A percentile compares a stretch with the other conserved stretches of the same genome.
Evolutionary conservation across 2,113 vertebrate genomes (phyloP).

Genomic region (Bufo bufo): DNA sequence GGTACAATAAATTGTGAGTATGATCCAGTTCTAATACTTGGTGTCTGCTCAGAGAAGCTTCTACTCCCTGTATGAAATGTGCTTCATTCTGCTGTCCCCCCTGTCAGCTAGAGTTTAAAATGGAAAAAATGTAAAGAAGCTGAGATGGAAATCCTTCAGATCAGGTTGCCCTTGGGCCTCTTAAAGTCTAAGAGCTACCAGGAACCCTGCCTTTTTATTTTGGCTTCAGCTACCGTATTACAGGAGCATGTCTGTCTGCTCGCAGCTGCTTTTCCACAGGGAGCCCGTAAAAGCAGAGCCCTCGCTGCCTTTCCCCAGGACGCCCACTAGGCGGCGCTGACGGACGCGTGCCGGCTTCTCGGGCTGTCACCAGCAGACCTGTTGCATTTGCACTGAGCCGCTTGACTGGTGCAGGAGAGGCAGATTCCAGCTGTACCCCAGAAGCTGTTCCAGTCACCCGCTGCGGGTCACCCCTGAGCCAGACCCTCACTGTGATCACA

Average conservation of each 20-base stretch:
- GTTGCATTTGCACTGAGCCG: conserved; percentile 49
- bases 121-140: conserved; percentile 42
- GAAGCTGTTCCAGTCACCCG: conserved; percentile 18
- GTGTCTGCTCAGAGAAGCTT: not conserved
- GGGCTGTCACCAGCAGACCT: conserved; percentile 37
- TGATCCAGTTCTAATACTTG: not conserved
- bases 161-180: conserved; percentile 56
- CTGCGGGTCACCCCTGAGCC: not conserved
- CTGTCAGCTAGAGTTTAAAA: conserved; percentile 47
- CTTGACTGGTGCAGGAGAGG: conserved; percentile 51
- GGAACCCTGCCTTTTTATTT: conserved; percentile 56
- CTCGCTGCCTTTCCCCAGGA: conserved; percentile 24
- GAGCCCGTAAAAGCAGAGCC: conserved; percentile 44
- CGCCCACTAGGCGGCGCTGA: conserved; percentile 43
- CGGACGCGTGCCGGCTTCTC: not conserved
- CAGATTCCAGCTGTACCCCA: conserved; percentile 38
- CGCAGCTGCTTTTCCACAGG: conserved; percentile 52
- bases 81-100: conserved; percentile 26
- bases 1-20: not conserved
- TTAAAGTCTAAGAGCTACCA: conserved; percentile 56
- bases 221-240: conserved; percentile 58
- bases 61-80: conserved; percentile 9
- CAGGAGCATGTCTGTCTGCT: conserved; percentile 56
- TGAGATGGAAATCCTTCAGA: conserved; percentile 56
- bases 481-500: not conserved